Conservation (phyloP, 2,888 invertebrate genomes). For the Xanthorhoe designata region DNA sequence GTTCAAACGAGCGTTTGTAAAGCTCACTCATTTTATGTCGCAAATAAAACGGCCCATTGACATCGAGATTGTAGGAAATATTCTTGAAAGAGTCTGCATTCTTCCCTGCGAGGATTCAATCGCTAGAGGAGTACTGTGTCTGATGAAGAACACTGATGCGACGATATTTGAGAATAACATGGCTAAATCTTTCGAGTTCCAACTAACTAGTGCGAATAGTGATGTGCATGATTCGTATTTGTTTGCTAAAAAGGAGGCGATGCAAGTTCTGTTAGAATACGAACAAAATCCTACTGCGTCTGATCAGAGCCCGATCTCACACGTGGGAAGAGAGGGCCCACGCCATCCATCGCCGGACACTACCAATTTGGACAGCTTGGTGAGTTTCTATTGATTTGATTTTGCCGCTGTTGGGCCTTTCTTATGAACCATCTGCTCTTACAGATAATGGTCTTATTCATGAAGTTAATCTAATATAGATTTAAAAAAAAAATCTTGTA, state of each 20-base stretch:
- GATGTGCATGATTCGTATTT: slow-evolving; percentile 51
- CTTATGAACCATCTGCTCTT: not conserved
- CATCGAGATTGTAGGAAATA: slow-evolving; percentile 53
- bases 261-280: not conserved
- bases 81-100: slow-evolving; percentile 70
- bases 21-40: slow-evolving; percentile 61
- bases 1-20: slow-evolving; percentile 67
- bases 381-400: slow-evolving; percentile 51
- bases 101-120: slow-evolving; percentile 62
- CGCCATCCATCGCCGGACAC: slow-evolving; percentile 68
- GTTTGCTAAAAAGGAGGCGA: slow-evolving; percentile 28
- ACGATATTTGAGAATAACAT: slow-evolving; percentile 56
- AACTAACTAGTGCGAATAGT: slow-evolving; percentile 46
- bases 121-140: slow-evolving; percentile 54
- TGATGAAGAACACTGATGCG: slow-evolving; percentile 60
- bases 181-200: slow-evolving; percentile 59
- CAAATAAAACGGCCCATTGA: slow-evolving; percentile 50
- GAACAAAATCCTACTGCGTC: not conserved
- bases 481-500: too few relatives aligned
- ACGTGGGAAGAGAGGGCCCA: slow-evolving; percentile 16
- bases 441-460: too few relatives aligned
- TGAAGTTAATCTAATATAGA: too few relatives aligned
- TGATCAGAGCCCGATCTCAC: not conserved
- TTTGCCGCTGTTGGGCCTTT: not conserved
- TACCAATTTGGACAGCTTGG: slow-evolving; percentile 63